Conservation (phyloP, 2,888 invertebrate genomes). For the Sarcophaga subvicina region DNA sequence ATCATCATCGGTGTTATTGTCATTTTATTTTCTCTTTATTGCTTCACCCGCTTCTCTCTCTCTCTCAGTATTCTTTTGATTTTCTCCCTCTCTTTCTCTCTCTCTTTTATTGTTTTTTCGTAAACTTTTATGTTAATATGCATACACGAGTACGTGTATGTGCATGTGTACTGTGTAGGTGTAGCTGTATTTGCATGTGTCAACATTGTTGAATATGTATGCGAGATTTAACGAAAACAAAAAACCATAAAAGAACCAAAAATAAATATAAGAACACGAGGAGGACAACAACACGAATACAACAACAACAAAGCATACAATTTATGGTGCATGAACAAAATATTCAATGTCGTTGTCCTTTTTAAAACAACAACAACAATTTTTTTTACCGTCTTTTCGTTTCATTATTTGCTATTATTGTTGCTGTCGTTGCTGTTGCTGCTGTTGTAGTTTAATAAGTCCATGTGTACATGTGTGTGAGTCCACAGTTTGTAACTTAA, state of each 20-base stretch:
- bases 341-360: slow-evolving; percentile 69
- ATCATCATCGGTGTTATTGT: slow-evolving; percentile 51
- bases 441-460: slow-evolving; percentile 1
- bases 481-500: slow-evolving; percentile 15
- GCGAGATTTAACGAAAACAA: background rate
- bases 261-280: background rate
- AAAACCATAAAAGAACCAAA: background rate
- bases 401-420: slow-evolving; percentile 49
- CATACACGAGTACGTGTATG: background rate
- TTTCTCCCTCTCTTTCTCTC: background rate
- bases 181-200: slow-evolving; percentile 7
- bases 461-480: background rate
- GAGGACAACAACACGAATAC: background rate
- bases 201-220: slow-evolving; percentile 30
- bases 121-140: slow-evolving; percentile 43
- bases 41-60: background rate
- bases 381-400: slow-evolving; percentile 9
- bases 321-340: slow-evolving; percentile 31
- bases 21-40: background rate
- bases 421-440: background rate
- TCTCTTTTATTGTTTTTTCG: slow-evolving; percentile 38
- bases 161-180: background rate
- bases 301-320: slow-evolving; percentile 5
- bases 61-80: background rate
- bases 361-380: slow-evolving; percentile 42